Evolutionary conservation across 2,113 vertebrate species (phyloP).

Genomic region (Chascanopsetta lugubris): DNA sequence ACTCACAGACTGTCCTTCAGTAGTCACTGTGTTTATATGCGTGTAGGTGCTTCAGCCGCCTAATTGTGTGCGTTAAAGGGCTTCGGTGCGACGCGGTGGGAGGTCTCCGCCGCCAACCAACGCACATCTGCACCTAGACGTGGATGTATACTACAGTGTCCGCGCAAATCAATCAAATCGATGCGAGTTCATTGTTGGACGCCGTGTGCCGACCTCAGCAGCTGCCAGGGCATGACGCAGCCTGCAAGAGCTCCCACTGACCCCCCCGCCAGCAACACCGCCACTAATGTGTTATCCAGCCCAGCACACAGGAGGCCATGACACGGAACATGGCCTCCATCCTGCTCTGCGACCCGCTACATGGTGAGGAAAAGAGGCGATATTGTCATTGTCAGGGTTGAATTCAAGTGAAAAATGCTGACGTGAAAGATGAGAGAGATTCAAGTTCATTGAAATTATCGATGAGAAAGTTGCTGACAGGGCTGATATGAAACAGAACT

Average conservation of each 20-base stretch:
- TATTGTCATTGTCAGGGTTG: not conserved
- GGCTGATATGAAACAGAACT: no score
- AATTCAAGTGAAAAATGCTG: not conserved
- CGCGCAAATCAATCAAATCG: no score
- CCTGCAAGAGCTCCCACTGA: conserved; percentile 8
- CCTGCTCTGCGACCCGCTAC: conserved; percentile 12
- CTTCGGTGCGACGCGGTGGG: conserved; percentile 32
- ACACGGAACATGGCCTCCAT: conserved; percentile 18
- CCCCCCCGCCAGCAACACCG: conserved; percentile 12
- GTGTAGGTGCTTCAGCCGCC: conserved; percentile 26
- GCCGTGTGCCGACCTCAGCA: not conserved
- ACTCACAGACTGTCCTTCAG: conserved; percentile 42
- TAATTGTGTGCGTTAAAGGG: conserved; percentile 5
- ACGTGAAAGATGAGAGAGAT: not conserved
- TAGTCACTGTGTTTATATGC: conserved; percentile 60
- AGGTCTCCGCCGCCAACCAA: conserved; percentile 41
- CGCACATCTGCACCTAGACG: conserved; percentile 12
- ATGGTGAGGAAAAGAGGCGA: not conserved
- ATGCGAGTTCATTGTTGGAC: not conserved
- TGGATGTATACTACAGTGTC: not conserved
- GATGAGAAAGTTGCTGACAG: no score
- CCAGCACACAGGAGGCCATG: conserved; percentile 9
- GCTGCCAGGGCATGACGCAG: not conserved
- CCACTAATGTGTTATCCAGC: conserved; percentile 51
- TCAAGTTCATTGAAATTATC: no score